Base-by-base conservation (phyloP, 2,797 vertebrate species). In the Eutrigla gurnardus region DNA sequence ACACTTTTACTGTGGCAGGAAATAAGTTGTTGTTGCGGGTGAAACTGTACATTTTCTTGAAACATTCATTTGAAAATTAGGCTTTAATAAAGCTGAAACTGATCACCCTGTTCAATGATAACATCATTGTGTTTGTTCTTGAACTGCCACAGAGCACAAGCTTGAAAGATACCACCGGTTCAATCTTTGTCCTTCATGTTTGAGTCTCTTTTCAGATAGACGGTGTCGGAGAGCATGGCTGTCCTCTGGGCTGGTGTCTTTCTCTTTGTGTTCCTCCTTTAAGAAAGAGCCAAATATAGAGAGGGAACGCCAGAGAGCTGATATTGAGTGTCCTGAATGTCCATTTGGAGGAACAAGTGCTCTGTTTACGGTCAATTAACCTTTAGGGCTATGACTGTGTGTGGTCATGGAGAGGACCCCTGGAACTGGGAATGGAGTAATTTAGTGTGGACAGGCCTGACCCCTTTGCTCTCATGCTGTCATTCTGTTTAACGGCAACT, bases 321-420 rank as follows among this genome's bases (percentile, higher is more conserved):
- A 87, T 93, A 92, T 92, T 88, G 85, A 85, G 25, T 25, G 25
- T 25, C 86, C 87, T 73, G 79, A 82, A 86, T 83, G 82, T 87
- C 88, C 90, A 75, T 93, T 94, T 91, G 84, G 82, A 89, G 75
- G 84, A 89, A 92, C 92, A 93, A 92, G 86, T 92, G 81, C 88
- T 91, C 84, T 61, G 70, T 85, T 91, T 89, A 81, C 59, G 87
- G 78, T 92, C 93, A 94, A 94, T 94, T 93, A 94, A 94, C 89
- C 93, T 90, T 91, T 84, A 88, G 83, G 87, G 85, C 83, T 91
- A 84, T 88, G 91, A 83, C 73, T 85, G 73, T 77, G 75, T 86
- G 80, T 75, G 73, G 77, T 80, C 40, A 81, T 14, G 65, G 49
- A 47, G 45, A 74, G 18, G 65, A 18, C 74, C 54, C 47, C 52